Conservation (phyloP, 1,140 invertebrate genomes). For the Phymorhynchus buccinoides region DNA sequence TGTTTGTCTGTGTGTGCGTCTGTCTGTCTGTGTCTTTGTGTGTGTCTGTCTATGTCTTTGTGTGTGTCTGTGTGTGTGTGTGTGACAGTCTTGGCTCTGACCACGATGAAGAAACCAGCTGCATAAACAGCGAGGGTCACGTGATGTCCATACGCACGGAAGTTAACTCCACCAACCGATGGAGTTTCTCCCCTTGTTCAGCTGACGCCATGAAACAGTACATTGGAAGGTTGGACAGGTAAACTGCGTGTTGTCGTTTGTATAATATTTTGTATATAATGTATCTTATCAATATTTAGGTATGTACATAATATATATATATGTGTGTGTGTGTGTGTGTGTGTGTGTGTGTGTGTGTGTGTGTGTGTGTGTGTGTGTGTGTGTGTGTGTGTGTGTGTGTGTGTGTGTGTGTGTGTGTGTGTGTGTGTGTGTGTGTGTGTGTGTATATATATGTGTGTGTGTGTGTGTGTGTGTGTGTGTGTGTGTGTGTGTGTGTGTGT, state of each 20-base stretch:
- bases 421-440: too few relatives aligned
- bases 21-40: not conserved
- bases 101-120: slow-evolving; percentile 43
- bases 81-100: slow-evolving; percentile 33
- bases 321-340: too few relatives aligned
- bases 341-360: too few relatives aligned
- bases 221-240: slow-evolving; percentile 23
- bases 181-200: slow-evolving; percentile 41
- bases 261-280: too few relatives aligned
- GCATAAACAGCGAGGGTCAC: slow-evolving; percentile 21
- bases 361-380: too few relatives aligned
- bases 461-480: too few relatives aligned
- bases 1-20: not conserved
- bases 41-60: not conserved
- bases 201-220: slow-evolving; percentile 23
- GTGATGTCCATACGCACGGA: slow-evolving; percentile 37
- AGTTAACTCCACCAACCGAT: slow-evolving; percentile 41
- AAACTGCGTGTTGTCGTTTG: not conserved
- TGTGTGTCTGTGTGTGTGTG: not conserved
- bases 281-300: too few relatives aligned
- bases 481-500: too few relatives aligned
- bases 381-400: too few relatives aligned
- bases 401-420: too few relatives aligned
- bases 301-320: too few relatives aligned
- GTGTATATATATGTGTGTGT: too few relatives aligned